Evolutionary conservation across 2,113 vertebrate genomes (phyloP).

Genomic region (Peucedramus taeniatus): DNA sequence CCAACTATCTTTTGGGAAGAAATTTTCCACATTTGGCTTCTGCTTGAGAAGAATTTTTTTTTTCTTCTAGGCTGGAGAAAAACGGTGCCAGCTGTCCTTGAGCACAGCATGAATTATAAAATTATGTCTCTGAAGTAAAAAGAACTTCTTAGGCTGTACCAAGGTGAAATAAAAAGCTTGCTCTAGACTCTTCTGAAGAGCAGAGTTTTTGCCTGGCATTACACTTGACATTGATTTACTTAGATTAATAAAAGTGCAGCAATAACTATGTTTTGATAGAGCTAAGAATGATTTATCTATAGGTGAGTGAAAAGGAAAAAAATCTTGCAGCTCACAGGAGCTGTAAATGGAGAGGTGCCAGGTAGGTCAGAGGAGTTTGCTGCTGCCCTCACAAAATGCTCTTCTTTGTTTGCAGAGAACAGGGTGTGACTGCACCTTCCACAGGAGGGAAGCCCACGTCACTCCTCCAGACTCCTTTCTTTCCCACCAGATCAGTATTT

Average conservation of each 20-base stretch:
- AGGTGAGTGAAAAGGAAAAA: background rate
- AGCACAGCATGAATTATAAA: background rate
- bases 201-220: background rate
- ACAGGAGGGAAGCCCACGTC: background rate
- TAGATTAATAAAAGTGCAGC: background rate
- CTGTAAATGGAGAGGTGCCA: background rate
- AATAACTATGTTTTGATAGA: background rate
- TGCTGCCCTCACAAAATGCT: background rate
- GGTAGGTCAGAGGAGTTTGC: background rate
- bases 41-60: background rate
- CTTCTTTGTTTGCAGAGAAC: background rate
- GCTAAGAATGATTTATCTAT: background rate
- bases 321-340: background rate
- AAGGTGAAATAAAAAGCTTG: background rate
- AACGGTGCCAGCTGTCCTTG: slow-evolving; percentile 13
- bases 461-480: background rate
- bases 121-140: background rate
- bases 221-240: background rate
- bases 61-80: slow-evolving; percentile 19
- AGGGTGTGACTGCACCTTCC: background rate
- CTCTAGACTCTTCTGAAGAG: background rate
- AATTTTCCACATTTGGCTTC: slow-evolving; percentile 40
- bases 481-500: background rate
- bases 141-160: background rate
- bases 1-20: slow-evolving; percentile 17